Evolutionary conservation across 1,140 invertebrate genomes (phyloP).

Genomic region (Pseudachorutes palmiensis): DNA sequence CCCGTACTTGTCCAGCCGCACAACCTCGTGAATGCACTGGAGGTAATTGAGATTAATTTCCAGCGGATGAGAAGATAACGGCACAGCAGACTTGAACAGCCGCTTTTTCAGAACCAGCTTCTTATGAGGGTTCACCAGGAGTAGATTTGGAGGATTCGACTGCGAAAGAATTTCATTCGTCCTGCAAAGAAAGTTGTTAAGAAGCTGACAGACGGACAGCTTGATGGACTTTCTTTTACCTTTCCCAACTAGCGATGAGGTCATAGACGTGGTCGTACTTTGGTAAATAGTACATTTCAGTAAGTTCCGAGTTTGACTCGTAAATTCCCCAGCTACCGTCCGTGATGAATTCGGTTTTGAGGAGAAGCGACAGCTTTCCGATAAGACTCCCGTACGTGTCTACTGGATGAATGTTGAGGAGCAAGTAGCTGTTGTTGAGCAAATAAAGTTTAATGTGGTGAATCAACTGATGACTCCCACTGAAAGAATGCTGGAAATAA

Average conservation of each 20-base stretch:
- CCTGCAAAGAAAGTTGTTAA: neutral
- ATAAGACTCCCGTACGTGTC: slow-evolving; percentile 1
- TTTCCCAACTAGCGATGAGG: slow-evolving; percentile 5
- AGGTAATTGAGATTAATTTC: slow-evolving; percentile 7
- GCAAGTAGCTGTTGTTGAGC: slow-evolving; percentile 4
- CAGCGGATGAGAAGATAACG: neutral
- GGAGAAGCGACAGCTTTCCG: neutral
- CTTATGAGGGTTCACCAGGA: neutral
- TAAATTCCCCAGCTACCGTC: slow-evolving; percentile 4
- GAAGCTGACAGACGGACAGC: neutral
- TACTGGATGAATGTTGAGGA: slow-evolving; percentile 5
- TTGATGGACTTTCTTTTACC: too few species aligned
- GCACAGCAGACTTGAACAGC: neutral
- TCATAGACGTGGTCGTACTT: slow-evolving; percentile 5
- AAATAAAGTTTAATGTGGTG: slow-evolving; percentile 2
- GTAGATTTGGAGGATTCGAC: neutral
- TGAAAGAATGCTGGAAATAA: neutral
- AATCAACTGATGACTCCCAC: neutral
- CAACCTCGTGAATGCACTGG: slow-evolving; percentile 4
- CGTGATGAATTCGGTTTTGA: neutral
- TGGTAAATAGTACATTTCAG: slow-evolving; percentile 10
- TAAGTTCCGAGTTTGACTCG: neutral
- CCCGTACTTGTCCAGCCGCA: neutral
- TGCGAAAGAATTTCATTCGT: neutral
- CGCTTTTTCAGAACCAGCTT: slow-evolving; percentile 1